Conservation (phyloP, 2,113 vertebrate genomes). For the Hippocampus abdominalis region DNA sequence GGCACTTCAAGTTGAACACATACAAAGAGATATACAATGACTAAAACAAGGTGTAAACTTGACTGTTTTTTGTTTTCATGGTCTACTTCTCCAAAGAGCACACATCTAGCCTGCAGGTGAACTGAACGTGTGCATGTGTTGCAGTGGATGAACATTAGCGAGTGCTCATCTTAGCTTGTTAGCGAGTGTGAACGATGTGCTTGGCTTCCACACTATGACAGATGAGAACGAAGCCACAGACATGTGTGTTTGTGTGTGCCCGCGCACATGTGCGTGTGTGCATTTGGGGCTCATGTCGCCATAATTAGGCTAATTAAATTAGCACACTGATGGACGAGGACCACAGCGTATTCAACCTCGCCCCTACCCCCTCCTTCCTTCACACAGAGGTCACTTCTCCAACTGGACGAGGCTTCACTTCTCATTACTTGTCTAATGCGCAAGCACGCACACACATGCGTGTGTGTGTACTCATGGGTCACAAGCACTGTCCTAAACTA, state of each 20-base stretch:
- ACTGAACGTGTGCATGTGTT: conserved; percentile 1
- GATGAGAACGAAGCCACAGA: conserved; percentile 14
- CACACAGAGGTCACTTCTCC: conserved; percentile 49
- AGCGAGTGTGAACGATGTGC: conserved; percentile 50
- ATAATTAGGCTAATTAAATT: conserved; percentile 79
- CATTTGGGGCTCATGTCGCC: conserved; percentile 32
- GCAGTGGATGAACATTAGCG: conserved; percentile 7
- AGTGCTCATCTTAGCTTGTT: conserved; percentile 52
- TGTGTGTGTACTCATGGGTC: conserved; percentile 20
- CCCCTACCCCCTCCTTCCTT: conserved; percentile 26
- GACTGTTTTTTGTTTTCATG: neutral
- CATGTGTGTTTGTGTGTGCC: conserved; percentile 9
- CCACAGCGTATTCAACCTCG: conserved; percentile 60
- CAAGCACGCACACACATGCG: conserved; percentile 15
- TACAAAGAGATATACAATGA: no score
- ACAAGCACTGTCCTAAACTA: neutral
- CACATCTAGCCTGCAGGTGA: neutral
- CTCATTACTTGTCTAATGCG: conserved; percentile 30
- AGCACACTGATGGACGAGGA: conserved; percentile 71
- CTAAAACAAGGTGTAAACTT: neutral
- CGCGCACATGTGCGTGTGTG: conserved; percentile 10
- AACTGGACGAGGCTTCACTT: conserved; percentile 46
- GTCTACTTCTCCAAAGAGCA: neutral
- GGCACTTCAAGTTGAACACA: neutral
- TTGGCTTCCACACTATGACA: conserved; percentile 43